phyloP scores from a whole-genome alignment of 1,140 invertebrate species.

The Plutomurus gul region DNA sequence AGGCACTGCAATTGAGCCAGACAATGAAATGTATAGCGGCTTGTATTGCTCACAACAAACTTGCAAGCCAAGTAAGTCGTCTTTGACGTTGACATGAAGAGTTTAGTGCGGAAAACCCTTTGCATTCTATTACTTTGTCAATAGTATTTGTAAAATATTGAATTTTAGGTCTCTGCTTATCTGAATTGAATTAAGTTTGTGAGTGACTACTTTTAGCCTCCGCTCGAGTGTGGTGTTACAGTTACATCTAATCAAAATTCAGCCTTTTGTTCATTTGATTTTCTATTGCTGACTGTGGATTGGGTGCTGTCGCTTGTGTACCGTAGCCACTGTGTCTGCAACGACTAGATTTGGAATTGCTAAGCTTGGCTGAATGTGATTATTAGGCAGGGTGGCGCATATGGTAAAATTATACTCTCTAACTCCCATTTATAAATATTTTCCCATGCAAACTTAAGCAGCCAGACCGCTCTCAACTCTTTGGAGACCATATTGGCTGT shows the following conservation, averaged over 20 bases:
- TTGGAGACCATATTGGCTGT: slow-evolving; percentile 26
- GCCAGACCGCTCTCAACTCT: slow-evolving; percentile 2
- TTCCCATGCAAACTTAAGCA: slow-evolving; percentile 15
- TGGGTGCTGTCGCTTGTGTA: background rate
- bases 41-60: background rate
- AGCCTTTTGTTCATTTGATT: slow-evolving; percentile 7
- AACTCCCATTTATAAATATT: slow-evolving; percentile 7
- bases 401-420: background rate
- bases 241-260: slow-evolving; percentile 25
- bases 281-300: slow-evolving; percentile 1
- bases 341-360: background rate
- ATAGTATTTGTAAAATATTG: background rate
- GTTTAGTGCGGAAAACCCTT: slow-evolving; percentile 23
- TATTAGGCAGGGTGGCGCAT: background rate
- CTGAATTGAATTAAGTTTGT: background rate
- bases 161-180: background rate
- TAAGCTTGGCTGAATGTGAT: background rate
- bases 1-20: background rate
- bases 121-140: background rate
- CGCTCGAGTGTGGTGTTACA: slow-evolving; percentile 1
- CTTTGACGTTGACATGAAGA: slow-evolving; percentile 17
- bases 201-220: slow-evolving; percentile 11
- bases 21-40: background rate
- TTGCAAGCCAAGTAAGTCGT: background rate
- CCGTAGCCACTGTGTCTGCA: too few relatives aligned